Evolutionary conservation across 1,140 invertebrate species (phyloP).

Genomic region (Bombus waltoni): DNA sequence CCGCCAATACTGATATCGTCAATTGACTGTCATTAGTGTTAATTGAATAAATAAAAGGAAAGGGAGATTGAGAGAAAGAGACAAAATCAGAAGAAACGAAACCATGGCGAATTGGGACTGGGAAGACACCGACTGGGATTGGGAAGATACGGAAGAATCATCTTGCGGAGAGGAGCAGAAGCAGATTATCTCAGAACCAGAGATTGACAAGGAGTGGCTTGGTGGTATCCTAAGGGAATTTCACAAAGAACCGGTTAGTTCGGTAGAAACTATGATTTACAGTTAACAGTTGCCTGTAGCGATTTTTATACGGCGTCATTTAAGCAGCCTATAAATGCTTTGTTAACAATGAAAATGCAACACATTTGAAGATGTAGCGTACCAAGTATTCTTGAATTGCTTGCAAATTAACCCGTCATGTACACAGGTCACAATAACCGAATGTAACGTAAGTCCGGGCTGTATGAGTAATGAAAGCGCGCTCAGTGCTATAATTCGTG

Average conservation of each 20-base stretch:
- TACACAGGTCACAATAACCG: constrained; percentile 77
- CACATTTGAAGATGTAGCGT: neutral
- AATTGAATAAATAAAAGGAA: constrained; percentile 4
- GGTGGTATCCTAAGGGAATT: constrained; percentile 84
- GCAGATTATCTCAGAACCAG: constrained; percentile 80
- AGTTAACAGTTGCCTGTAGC: constrained; percentile 19
- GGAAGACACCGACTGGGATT: constrained; percentile 79
- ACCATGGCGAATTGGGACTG: constrained; percentile 31
- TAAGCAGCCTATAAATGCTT: constrained; percentile 5
- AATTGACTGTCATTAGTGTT: neutral
- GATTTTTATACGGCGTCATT: constrained; percentile 27
- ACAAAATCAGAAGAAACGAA: neutral
- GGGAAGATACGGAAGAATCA: constrained; percentile 80
- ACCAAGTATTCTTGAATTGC: neutral
- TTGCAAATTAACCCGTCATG: constrained; percentile 33
- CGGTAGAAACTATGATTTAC: constrained; percentile 41
- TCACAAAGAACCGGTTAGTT: constrained; percentile 73
- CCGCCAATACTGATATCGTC: neutral
- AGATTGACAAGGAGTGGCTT: constrained; percentile 85
- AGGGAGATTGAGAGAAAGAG: neutral
- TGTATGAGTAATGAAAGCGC: constrained; percentile 84
- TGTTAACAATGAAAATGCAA: constrained; percentile 2
- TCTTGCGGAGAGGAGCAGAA: constrained; percentile 70
- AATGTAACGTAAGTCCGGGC: constrained; percentile 83
- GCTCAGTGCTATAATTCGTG: constrained; percentile 84